Evolutionary conservation across 2,888 invertebrate genomes (phyloP).

Genomic region (Hyposoter dolosus): DNA sequence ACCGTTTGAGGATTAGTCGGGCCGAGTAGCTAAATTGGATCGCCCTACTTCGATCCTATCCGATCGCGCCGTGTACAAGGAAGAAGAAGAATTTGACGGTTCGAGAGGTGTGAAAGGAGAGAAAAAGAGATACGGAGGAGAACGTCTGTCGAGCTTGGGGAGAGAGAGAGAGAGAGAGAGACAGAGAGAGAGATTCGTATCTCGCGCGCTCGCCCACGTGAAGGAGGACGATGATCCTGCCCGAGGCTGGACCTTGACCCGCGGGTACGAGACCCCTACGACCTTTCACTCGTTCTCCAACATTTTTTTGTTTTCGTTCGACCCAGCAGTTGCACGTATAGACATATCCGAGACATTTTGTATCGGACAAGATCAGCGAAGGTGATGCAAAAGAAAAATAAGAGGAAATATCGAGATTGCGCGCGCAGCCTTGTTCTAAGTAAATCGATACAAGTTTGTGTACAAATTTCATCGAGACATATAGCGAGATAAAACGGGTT

Average conservation of each 20-base stretch:
- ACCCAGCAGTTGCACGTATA: conserved; percentile 26
- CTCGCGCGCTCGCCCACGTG: conserved; percentile 58
- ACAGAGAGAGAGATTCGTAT: conserved; percentile 50
- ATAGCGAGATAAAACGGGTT: background rate
- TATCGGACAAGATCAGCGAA: background rate
- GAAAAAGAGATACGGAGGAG: conserved; percentile 13
- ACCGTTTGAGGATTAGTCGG: conserved; percentile 21
- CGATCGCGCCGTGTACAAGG: background rate
- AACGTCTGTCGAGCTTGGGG: conserved; percentile 32
- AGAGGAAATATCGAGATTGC: background rate
- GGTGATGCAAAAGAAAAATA: conserved; percentile 7
- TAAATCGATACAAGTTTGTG: conserved; percentile 1
- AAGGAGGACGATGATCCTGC: conserved; percentile 75
- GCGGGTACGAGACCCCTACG: conserved; percentile 60
- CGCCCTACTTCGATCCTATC: conserved; percentile 12
- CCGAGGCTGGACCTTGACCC: conserved; percentile 76
- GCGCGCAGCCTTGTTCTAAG: background rate
- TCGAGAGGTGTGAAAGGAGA: conserved; percentile 50
- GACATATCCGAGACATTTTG: conserved; percentile 10
- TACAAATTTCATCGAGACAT: background rate
- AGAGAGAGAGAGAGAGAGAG: conserved; percentile 28
- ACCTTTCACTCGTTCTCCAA: conserved; percentile 60
- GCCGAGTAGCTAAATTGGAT: conserved; percentile 2
- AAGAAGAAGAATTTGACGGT: conserved; percentile 21
- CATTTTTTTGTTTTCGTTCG: conserved; percentile 33